Evolutionary conservation across 2,113 vertebrate species (phyloP), one percentile per base, ranked within the genome.

Genomic region (Cichladusa arquata): DNA sequence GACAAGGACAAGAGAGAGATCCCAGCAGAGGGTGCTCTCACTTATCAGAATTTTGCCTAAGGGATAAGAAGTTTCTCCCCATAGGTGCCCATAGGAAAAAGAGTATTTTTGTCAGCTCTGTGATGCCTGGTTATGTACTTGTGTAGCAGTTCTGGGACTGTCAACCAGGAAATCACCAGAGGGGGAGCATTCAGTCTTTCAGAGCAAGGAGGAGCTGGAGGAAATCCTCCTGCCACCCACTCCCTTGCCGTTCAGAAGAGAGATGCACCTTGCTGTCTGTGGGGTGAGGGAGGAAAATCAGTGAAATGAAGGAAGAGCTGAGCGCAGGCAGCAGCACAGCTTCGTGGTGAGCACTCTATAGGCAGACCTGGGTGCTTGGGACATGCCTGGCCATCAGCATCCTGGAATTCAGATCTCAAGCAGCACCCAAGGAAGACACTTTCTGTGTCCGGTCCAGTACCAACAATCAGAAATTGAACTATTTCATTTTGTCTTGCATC

Each of bases 291-390:
- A 26, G 44, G 16, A 47, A 81, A 79, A 78, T 40, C 11, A 51
- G 18, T 6, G 78, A 25, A 67, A 67, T 0, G 1, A 81, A 50
- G 53, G 53, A 45, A 34, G 22, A 33, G 9, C 29, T 2, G 3
- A 82, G 33, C 29, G 23, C 57, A 53, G 31, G 40, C 48, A 90
- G 22, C 33, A 69, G 47, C 54, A 70, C 26, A 70, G 15, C 19
- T 62, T 84, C 15, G 5, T 2, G 5, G 19, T 0, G 0, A 47
- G 22, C 0, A 0, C 13, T 56, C 19, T 5, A 2, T 14, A 57
- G 28, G 23, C 53, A 85, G 53, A 64, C 7, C 31, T 9, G 14
- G 2, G 14, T 65, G 33, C 24, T 20, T 66, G 26, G 73, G 38
- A 60, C 11, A 3, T 20, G 36, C 33, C 40, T 81, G 53, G 11